Evolutionary conservation across 2,797 vertebrate species (phyloP), one percentile per base, ranked within the genome.

Genomic region (Ctenochaetus hawaiiensis): DNA sequence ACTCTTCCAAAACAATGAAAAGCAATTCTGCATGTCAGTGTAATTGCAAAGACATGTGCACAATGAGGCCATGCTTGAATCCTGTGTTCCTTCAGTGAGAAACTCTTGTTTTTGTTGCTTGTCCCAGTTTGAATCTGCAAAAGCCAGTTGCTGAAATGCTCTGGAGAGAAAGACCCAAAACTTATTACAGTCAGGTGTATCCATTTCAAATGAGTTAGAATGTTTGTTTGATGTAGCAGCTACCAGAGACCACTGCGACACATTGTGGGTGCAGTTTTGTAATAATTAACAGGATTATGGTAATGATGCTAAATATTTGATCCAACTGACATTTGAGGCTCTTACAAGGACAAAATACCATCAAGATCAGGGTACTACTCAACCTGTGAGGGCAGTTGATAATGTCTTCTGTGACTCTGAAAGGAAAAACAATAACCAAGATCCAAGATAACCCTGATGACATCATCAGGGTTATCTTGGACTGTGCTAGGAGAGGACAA

Each of bases 241-340:
- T 30, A 53, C 22, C 41, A 34, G 51, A 56, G 5, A 5, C n/a
- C 16, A 16, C n/a, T n/a, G n/a, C 44, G 16, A n/a, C 5, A 26
- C 23, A 16, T 17, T 16, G 10, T 16, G 16, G 8, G 20, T 47
- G n/a, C 39, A 43, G 14, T 37, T 67, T 43, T 37, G 16, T 67
- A 67, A 72, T 77, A 18, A 83, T 67, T 73, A 67, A 75, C 58
- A 49, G 5, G 10, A 58, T 8, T 13, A 59, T 54, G 17, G 54
- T 4, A 23, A 18, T 37, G 12, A 43, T n/a, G 7, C 26, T 37
- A 56, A 22, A 53, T 54, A 37, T 18, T 4, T 39, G n/a, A n/a
- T 41, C 7, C 22, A 44, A 23, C 39, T 34, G 30, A 34, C 30
- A 34, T 34, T 34, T 34, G 4, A 6, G 7, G 41, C 16, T 78